Evolutionary conservation across 2,113 vertebrate species (phyloP).

Genomic region (Piprites chloris): DNA sequence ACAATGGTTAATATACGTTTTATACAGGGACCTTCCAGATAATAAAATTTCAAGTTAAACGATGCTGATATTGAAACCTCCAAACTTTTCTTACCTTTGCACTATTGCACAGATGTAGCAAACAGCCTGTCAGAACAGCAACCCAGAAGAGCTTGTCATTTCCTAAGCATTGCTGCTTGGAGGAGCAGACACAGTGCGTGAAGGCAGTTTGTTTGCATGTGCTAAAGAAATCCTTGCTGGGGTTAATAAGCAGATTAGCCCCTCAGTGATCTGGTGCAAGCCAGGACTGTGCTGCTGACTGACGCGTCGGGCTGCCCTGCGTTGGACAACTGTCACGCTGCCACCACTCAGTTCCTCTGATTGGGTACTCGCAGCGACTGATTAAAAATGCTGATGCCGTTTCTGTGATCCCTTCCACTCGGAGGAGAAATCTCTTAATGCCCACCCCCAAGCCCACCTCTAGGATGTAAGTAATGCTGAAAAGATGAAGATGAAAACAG

Average conservation of each 20-base stretch:
- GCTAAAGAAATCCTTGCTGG: background rate
- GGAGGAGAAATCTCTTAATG: slow-evolving; percentile 42
- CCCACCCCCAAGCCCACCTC: slow-evolving; percentile 40
- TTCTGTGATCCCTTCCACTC: slow-evolving; percentile 60
- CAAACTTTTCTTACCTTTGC: background rate
- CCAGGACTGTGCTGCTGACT: background rate
- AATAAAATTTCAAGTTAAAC: background rate
- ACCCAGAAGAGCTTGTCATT: background rate
- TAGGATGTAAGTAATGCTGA: slow-evolving; percentile 43
- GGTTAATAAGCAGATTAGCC: background rate
- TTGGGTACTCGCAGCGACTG: slow-evolving; percentile 75
- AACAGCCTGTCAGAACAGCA: background rate
- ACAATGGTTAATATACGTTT: background rate
- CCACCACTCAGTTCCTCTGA: slow-evolving; percentile 65
- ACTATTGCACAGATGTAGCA: background rate
- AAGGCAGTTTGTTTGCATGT: background rate
- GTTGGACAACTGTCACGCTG: slow-evolving; percentile 64
- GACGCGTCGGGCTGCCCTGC: background rate
- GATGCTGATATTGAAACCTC: background rate
- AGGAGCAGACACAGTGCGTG: rapidly evolving
- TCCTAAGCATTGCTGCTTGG: rapidly evolving
- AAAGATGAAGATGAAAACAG: slow-evolving; percentile 52
- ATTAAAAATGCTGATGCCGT: slow-evolving; percentile 76
- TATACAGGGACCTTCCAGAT: rapidly evolving
- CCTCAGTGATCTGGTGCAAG: background rate